Conservation (phyloP, 1,140 invertebrate genomes). For the Caenorhabditis remanei region DNA sequence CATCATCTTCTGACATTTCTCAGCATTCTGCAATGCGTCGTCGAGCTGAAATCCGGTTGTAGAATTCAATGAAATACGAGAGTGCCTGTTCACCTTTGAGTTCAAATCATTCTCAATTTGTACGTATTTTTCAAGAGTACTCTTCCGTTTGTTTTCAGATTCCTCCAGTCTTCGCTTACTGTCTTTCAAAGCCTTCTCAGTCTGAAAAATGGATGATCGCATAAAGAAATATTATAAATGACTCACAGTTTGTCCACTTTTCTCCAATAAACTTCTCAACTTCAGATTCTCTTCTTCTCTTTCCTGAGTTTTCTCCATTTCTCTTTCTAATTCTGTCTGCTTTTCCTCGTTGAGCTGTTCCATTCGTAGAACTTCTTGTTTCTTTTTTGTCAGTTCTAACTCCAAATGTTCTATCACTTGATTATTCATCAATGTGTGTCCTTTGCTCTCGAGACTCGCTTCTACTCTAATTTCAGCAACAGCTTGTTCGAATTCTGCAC, state of each 20-base stretch:
- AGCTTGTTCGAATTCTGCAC: slow-evolving; percentile 35
- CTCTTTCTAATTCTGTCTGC: not conserved
- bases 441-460: slow-evolving; percentile 47
- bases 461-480: slow-evolving; percentile 24
- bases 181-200: slow-evolving; percentile 28
- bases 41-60: not conserved
- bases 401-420: slow-evolving; percentile 43
- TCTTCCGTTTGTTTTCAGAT: slow-evolving; percentile 22
- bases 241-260: slow-evolving; percentile 24
- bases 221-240: not conserved
- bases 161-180: slow-evolving; percentile 31
- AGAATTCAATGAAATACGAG: not conserved
- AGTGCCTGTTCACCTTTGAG: not conserved
- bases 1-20: slow-evolving; percentile 3
- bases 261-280: slow-evolving; percentile 10
- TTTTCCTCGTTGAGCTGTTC: not conserved
- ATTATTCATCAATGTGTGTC: slow-evolving; percentile 34
- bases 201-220: not conserved
- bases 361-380: slow-evolving; percentile 12
- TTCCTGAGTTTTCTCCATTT: slow-evolving; percentile 14
- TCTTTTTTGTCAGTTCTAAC: slow-evolving; percentile 14
- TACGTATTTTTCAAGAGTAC: slow-evolving; percentile 7
- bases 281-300: slow-evolving; percentile 26
- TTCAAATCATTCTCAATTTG: slow-evolving; percentile 37
- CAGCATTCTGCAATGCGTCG: not conserved